phyloP scores from a whole-genome alignment of 2,113 vertebrate genomes.

The Lophochroa leadbeateri region DNA sequence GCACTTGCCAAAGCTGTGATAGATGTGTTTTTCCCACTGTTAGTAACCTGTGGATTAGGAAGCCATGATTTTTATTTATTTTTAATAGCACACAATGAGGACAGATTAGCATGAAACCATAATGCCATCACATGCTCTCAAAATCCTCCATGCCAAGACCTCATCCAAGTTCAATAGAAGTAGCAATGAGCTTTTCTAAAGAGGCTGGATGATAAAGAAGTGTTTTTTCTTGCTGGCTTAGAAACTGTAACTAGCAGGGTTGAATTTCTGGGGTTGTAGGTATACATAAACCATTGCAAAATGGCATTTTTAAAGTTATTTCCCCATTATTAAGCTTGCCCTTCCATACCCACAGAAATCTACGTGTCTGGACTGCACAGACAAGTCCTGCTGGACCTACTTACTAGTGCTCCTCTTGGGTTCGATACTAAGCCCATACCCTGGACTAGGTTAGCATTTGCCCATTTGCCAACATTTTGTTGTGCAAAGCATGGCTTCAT shows the following conservation, averaged over 20 bases:
- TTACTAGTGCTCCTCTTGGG: not conserved
- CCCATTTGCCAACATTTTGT: not conserved
- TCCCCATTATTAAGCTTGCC: not conserved
- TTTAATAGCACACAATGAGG: slow-evolving; percentile 1
- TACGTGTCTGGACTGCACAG: not conserved
- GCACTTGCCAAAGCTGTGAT: not conserved
- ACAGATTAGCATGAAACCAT: slow-evolving; percentile 25
- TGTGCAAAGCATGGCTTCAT: not conserved
- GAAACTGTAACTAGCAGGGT: not conserved
- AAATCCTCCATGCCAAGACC: slow-evolving; percentile 6
- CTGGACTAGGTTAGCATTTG: not conserved
- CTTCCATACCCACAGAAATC: not conserved
- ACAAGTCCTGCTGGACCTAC: not conserved
- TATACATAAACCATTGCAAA: not conserved
- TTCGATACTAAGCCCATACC: not conserved
- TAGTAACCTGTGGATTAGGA: slow-evolving; percentile 31
- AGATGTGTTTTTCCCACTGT: not conserved
- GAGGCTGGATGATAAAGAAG: not conserved
- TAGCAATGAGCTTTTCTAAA: slow-evolving; percentile 11
- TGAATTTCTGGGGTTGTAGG: not conserved
- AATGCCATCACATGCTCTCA: slow-evolving; percentile 42
- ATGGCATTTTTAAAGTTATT: not conserved
- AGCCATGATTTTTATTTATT: slow-evolving; percentile 23
- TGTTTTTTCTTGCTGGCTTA: not conserved
- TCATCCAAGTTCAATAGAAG: slow-evolving; percentile 2